A percentile compares a stretch with the other conserved stretches of the same genome.
phyloP scores from a whole-genome alignment of 2,888 invertebrate species.

The Zonitis immaculata region DNA sequence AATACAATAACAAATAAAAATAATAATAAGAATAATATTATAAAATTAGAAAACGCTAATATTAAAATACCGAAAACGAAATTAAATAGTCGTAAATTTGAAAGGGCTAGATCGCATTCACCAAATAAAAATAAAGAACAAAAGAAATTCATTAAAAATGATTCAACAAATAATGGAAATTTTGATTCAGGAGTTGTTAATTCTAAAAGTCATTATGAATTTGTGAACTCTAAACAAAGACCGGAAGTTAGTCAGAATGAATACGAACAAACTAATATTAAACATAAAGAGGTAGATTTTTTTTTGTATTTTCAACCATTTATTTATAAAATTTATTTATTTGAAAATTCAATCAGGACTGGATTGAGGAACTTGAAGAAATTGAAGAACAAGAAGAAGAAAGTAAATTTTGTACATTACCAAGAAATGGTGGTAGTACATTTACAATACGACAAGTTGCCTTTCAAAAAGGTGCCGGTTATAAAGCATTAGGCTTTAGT shows the following conservation, averaged over 20 bases:
- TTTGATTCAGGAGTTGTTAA: conserved; percentile 36
- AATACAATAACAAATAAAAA: conserved; percentile 28
- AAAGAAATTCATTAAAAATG: conserved; percentile 33
- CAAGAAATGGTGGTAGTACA: conserved; percentile 53
- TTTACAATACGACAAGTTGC: conserved; percentile 50
- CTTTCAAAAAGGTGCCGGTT: conserved; percentile 77
- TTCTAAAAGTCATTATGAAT: conserved; percentile 43
- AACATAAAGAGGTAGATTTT: conserved; percentile 42
- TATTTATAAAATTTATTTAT: no score
- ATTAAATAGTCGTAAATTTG: conserved; percentile 34
- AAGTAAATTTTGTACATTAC: conserved; percentile 57
- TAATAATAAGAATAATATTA: conserved; percentile 16
- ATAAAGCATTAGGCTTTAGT: conserved; percentile 84
- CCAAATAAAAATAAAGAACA: conserved; percentile 42
- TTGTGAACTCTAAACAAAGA: conserved; percentile 41
- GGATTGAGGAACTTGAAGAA: conserved; percentile 44
- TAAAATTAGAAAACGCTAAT: conserved; percentile 34
- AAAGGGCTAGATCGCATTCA: conserved; percentile 46
- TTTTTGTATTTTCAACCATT: no score
- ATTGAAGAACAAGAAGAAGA: conserved; percentile 52
- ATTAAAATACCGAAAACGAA: conserved; percentile 46
- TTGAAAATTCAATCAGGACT: no score
- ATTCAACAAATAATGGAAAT: conserved; percentile 26
- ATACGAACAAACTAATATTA: conserved; percentile 35
- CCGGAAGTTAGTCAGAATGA: conserved; percentile 40